Percentiles rank a stretch among this genome's conserved stretches.
Evolutionary conservation across 92 coral and sea anemone genomes (phyloP).

Genomic region (Umimayanthus chanpuru): DNA sequence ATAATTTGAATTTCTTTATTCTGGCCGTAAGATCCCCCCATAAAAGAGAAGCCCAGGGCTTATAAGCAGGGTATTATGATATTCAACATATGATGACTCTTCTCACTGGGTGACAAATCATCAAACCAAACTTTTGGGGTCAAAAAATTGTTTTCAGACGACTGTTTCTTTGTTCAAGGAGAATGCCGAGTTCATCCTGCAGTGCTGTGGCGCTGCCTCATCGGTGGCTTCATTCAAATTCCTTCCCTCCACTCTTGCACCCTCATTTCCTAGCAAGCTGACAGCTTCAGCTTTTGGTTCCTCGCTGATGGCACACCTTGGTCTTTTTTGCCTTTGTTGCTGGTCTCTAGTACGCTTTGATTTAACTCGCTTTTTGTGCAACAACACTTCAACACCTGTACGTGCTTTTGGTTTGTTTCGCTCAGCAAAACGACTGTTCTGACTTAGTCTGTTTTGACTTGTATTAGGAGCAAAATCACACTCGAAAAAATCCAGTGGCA

Average conservation of each 20-base stretch:
- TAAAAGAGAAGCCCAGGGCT: no score
- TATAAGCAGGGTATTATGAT: no score
- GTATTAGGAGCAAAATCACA: slow-evolving; percentile 30
- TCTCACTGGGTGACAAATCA: not conserved
- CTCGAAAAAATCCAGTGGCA: slow-evolving; percentile 30
- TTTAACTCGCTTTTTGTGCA: slow-evolving; percentile 9
- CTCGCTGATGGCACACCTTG: slow-evolving; percentile 8
- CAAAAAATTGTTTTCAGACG: not conserved
- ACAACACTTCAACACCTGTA: not conserved
- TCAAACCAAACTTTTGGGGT: not conserved
- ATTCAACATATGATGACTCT: no score
- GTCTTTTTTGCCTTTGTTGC: slow-evolving; percentile 29
- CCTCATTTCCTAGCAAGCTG: slow-evolving; percentile 22
- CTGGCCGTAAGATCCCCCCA: no score
- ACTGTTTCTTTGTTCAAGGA: slow-evolving; percentile 42
- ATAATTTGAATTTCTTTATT: no score
- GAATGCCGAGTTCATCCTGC: not conserved
- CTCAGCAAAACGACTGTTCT: not conserved
- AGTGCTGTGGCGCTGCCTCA: not conserved
- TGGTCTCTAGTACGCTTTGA: not conserved
- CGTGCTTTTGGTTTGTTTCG: not conserved
- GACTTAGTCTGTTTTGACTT: slow-evolving; percentile 13
- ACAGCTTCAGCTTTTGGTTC: slow-evolving; percentile 22
- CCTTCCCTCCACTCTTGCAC: not conserved
- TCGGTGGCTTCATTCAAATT: not conserved